Evolutionary conservation across 2,888 invertebrate species (phyloP), one percentile per base, ranked within the genome.

Genomic region (Parapristionchus giblindavisi): DNA sequence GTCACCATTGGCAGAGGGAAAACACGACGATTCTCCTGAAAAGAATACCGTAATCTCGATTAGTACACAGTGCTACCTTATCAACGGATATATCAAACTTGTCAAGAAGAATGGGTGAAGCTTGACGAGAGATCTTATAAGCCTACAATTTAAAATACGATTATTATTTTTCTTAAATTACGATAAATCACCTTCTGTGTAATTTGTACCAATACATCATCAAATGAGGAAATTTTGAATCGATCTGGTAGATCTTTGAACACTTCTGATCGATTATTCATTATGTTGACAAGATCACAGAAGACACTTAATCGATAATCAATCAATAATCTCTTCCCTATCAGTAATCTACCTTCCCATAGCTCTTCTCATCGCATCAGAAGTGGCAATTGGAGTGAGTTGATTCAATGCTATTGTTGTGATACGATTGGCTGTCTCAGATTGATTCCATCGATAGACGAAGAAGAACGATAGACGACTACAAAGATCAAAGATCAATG

Each of bases 351-450:
- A 68, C 68, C 36, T 52, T 4, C 24, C 68, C 5, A 68, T 51
- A n/a, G 68, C 5, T 27, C 52, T 68, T 36, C 68, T 51, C 68
- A 68, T 68, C 11, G 21, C n/a, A 38, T 68, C 68, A 4, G 36
- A 38, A 17, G 51, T 34, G n/a, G 68, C 68, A 8, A 68, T 52
- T 21, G 68, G 68, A 34, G 52, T 38, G 27, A 68, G 52, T 21
- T 68, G 51, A 14, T 68, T 52, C 29, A 65, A 52, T 21, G 52
- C 32, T 52, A 65, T 48, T 24, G 51, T 52, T 2, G 56, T 43
- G 3, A 81, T 70, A n/a, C 80, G 60, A 27, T 78, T 79, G 29
- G 73, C 43, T 0, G 77, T 78, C 43, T 82, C 80, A 27, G 72
- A 75, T 36, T 78, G 66, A 24, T 78, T 70, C 82, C 82, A 82